Base-by-base conservation (phyloP, 2,113 vertebrate species). In the Pimephales promelas region DNA sequence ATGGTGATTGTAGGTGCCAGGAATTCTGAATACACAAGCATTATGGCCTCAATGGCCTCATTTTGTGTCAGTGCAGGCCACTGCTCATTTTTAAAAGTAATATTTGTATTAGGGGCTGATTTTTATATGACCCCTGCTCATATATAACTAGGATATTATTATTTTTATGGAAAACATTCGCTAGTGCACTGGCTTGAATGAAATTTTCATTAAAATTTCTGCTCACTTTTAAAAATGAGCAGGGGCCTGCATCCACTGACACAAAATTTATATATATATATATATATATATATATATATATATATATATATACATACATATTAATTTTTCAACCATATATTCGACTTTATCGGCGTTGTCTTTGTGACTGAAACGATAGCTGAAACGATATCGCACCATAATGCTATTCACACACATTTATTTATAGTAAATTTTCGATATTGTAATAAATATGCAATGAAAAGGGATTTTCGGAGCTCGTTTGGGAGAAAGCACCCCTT, bases 371-470 rank as follows among this genome's bases (percentile, higher is more conserved):
- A 49, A 22, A 76, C 24, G 34, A 49, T 36, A 62, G 5, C 72
- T 54, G 14, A 49, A 22, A 76, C 24, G 34, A 49, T 36, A 62
- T 24, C 7, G 82, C n/a, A 59, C 14, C 45, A 47, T 49, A n/a
- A 49, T 52, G 22, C 70, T 31, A 49, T 47, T 9, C 24, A 6
- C 28, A 70, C 9, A 31, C 24, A 34, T 47, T 76, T 18, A 47
- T 75, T 34, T 54, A 81, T 40, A 79, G 34, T 79, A 79, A 10
- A 11, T 56, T 83, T 64, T 16, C 14, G 43, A 43, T 56, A 74
- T 57, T 56, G 68, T 13, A 84, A 75, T 77, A 24, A 79, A 26
- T 78, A 78, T 76, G 6, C 81, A 84, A 13, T 73, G 78, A 83
- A 52, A 20, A 66, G 22, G 28, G 10, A 14, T 52, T 61, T 6